Conservation (phyloP, 2,888 invertebrate genomes). For the Eilema depressum region DNA sequence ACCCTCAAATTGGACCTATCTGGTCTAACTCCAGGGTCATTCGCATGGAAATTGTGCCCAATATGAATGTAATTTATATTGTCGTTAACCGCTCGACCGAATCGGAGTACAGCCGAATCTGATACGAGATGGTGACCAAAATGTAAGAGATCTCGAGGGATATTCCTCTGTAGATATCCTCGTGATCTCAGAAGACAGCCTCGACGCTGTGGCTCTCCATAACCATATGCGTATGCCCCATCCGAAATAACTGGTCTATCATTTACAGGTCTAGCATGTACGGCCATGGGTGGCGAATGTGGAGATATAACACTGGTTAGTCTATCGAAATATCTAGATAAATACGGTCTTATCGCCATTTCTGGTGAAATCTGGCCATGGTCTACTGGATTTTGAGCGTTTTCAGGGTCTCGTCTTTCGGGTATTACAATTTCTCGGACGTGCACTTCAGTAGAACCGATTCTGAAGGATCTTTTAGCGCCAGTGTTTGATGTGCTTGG, state of each 20-base stretch:
- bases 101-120: slow-evolving; percentile 69
- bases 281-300: not conserved
- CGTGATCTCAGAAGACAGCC: not conserved
- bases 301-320: too few relatives aligned
- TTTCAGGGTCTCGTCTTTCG: not conserved
- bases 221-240: not conserved
- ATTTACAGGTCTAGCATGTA: slow-evolving; percentile 3
- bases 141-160: not conserved
- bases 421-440: not conserved
- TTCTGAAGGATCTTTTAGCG: not conserved
- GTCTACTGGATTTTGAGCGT: not conserved
- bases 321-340: not conserved
- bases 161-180: not conserved
- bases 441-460: not conserved
- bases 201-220: not conserved
- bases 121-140: slow-evolving; percentile 60
- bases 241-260: not conserved
- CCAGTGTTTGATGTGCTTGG: not conserved
- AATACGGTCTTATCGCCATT: not conserved
- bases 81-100: slow-evolving; percentile 70
- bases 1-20: slow-evolving; percentile 81
- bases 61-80: slow-evolving; percentile 70
- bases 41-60: slow-evolving; percentile 51
- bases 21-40: slow-evolving; percentile 55
- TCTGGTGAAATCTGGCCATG: not conserved